phyloP scores from a whole-genome alignment of 2,797 vertebrate species.

The Platalea minor region DNA sequence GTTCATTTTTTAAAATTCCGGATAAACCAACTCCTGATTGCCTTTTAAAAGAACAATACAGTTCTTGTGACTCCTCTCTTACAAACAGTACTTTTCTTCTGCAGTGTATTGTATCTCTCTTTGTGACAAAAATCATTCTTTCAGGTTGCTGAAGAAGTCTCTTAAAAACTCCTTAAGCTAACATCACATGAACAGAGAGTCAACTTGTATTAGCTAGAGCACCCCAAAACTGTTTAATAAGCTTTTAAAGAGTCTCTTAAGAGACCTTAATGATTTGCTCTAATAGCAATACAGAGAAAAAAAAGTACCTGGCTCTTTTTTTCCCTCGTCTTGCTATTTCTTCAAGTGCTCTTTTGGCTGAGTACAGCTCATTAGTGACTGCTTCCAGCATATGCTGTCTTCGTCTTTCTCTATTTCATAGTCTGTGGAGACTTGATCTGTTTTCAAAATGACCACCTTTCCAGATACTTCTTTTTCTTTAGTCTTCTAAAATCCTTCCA shows the following conservation, averaged over 20 bases:
- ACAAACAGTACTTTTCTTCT: neutral
- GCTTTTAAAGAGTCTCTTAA: conserved; percentile 58
- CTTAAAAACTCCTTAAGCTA: conserved; percentile 51
- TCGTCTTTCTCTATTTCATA: conserved; percentile 1
- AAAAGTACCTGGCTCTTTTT: conserved; percentile 18
- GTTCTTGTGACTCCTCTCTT: conserved; percentile 12
- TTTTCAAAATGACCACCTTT: conserved; percentile 54
- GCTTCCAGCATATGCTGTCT: conserved; percentile 14
- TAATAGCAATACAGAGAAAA: neutral
- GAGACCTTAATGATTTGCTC: conserved; percentile 62
- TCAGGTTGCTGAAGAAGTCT: conserved; percentile 47
- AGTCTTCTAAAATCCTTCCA: conserved; percentile 31
- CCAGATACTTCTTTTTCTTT: conserved; percentile 43
- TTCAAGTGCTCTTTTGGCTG: conserved; percentile 59
- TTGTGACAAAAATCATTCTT: conserved; percentile 47
- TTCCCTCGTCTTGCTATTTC: conserved; percentile 23
- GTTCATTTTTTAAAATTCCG: neutral
- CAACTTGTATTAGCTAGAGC: conserved; percentile 26
- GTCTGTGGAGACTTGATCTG: conserved; percentile 7
- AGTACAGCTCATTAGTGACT: conserved; percentile 49
- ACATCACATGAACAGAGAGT: conserved; percentile 3
- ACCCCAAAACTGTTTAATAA: conserved; percentile 53
- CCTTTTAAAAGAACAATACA: conserved; percentile 10
- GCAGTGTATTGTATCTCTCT: neutral
- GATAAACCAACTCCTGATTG: conserved; percentile 39